A percentile compares a stretch with the other conserved stretches of the same genome.
Conservation (phyloP, 2,888 invertebrate species). For the Metallyticus violacea region DNA sequence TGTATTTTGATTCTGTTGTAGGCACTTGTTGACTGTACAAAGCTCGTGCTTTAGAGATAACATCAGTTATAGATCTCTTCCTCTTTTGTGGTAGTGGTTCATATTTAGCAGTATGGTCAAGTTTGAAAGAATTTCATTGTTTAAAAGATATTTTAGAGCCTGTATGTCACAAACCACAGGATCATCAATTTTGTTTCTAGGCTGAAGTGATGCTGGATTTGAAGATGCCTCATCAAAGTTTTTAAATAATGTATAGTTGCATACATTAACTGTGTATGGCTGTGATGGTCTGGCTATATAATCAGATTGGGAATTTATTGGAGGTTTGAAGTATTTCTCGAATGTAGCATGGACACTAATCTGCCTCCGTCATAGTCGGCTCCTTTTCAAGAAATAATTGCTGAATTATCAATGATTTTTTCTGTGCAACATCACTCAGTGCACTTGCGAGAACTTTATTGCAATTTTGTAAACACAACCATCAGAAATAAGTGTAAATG, state of each 20-base stretch:
- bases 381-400: no score
- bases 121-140: not conserved
- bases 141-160: not conserved
- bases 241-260: not conserved
- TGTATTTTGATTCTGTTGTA: not conserved
- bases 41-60: not conserved
- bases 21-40: not conserved
- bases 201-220: not conserved
- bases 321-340: conserved; percentile 9
- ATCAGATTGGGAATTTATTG: conserved; percentile 6
- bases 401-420: no score
- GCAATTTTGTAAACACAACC: not conserved
- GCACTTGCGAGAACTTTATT: not conserved
- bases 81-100: not conserved
- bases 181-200: not conserved
- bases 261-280: not conserved
- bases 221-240: not conserved
- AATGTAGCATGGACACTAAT: conserved; percentile 1
- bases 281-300: not conserved
- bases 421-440: no score
- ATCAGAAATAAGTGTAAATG: not conserved
- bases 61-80: not conserved
- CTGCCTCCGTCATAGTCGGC: conserved; percentile 5
- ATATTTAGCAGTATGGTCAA: not conserved
- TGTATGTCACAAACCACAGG: not conserved